Percentiles rank a stretch among this genome's conserved stretches.
Evolutionary conservation across 1,140 invertebrate genomes (phyloP).

Genomic region (Probaryconus sp.): DNA sequence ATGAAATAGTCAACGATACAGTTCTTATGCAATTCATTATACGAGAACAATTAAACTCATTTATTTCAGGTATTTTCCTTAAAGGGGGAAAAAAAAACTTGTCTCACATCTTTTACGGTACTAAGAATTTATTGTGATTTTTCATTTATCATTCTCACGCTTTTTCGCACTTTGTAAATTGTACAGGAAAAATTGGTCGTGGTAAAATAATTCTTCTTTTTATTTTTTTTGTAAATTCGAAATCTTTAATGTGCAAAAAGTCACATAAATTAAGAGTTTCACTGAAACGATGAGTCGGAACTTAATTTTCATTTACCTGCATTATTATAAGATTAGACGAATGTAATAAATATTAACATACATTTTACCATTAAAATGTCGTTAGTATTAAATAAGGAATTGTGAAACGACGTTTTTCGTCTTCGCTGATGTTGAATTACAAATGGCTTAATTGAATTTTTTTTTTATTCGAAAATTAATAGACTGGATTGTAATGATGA

Average conservation of each 20-base stretch:
- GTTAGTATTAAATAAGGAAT: not conserved
- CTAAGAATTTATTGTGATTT: conserved; percentile 29
- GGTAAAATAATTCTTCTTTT: too few species aligned
- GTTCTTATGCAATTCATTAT: conserved; percentile 50
- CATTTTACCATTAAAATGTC: not conserved
- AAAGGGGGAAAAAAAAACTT: conserved; percentile 45
- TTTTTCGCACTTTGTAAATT: conserved; percentile 32
- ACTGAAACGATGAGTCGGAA: not conserved
- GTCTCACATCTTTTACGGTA: conserved; percentile 37
- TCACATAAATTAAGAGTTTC: not conserved
- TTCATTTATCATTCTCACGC: conserved; percentile 1
- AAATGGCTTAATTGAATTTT: not conserved
- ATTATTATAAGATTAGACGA: too few species aligned
- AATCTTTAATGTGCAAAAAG: conserved; percentile 1
- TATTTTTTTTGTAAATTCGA: too few species aligned
- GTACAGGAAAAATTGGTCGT: too few species aligned
- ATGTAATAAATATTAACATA: conserved; percentile 21
- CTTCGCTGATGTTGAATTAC: not conserved
- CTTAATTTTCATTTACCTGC: too few species aligned
- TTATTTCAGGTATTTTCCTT: conserved; percentile 43
- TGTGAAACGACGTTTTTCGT: too few species aligned
- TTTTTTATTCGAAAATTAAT: not conserved
- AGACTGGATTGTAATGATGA: too few species aligned
- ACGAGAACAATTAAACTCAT: conserved; percentile 46
- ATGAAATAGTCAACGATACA: conserved; percentile 20